Evolutionary conservation across 2,888 invertebrate species (phyloP).

Genomic region (Drosophila affinis): DNA sequence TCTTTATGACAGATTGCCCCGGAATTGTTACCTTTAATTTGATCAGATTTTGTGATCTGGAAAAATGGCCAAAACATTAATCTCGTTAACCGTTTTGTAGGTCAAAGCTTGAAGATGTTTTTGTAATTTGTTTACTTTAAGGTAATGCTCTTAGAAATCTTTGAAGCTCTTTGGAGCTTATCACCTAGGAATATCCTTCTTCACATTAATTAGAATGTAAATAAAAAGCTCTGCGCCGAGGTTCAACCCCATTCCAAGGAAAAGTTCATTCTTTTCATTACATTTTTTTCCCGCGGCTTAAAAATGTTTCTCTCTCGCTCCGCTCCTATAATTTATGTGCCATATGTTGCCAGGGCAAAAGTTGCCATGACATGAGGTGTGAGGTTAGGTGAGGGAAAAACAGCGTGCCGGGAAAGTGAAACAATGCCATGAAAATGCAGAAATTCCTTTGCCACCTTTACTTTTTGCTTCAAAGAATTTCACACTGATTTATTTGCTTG

Average conservation of each 20-base stretch:
- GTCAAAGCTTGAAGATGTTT: constrained; percentile 27
- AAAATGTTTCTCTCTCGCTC: constrained; percentile 25
- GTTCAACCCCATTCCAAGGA: constrained; percentile 29
- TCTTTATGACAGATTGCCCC: constrained; percentile 65
- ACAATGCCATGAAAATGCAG: constrained; percentile 57
- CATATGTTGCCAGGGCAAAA: constrained; percentile 72
- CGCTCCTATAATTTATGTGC: constrained; percentile 69
- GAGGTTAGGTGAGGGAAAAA: constrained; percentile 13
- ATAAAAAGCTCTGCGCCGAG: constrained; percentile 17
- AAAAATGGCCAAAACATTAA: constrained; percentile 46
- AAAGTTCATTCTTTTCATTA: constrained; percentile 14
- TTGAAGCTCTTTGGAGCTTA: constrained; percentile 51
- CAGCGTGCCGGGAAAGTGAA: constrained; percentile 31
- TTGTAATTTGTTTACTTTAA: neutral
- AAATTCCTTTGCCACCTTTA: constrained; percentile 61
- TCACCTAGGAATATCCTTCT: constrained; percentile 49
- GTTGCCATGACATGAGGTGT: constrained; percentile 42
- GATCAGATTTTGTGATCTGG: constrained; percentile 60
- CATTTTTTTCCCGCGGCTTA: constrained; percentile 29
- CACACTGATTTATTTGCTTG: constrained; percentile 71
- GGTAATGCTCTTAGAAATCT: neutral
- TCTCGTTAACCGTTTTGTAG: constrained; percentile 21
- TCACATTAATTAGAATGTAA: constrained; percentile 63
- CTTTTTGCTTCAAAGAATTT: constrained; percentile 58
- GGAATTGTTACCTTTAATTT: constrained; percentile 66